Percentiles rank a stretch among this genome's conserved stretches.
Evolutionary conservation across 1,140 invertebrate species (phyloP).

Genomic region (Drosophila neocordata): DNA sequence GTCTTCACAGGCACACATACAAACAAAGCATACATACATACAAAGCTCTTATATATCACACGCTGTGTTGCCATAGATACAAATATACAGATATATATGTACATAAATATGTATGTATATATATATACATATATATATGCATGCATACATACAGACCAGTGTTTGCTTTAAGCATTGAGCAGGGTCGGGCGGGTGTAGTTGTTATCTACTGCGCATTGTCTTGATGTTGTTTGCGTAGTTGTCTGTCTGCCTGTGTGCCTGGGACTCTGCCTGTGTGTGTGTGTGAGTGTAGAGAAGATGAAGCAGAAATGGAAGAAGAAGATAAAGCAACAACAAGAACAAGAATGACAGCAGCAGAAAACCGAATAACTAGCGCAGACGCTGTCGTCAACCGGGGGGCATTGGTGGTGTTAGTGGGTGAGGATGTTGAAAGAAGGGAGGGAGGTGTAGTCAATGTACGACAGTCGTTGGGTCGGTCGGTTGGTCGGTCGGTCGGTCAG

Average conservation of each 20-base stretch:
- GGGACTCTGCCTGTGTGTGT: background rate
- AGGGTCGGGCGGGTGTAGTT: conserved; percentile 30
- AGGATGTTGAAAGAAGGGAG: conserved; percentile 23
- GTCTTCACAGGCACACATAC: conserved; percentile 49
- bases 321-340: conserved; percentile 60
- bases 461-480: background rate
- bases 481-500: conserved; percentile 18
- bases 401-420: conserved; percentile 22
- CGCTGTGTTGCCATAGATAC: conserved; percentile 73
- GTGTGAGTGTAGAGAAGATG: conserved; percentile 35
- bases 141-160: background rate
- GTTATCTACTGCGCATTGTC: conserved; percentile 80
- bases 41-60: conserved; percentile 51
- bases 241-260: conserved; percentile 44
- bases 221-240: conserved; percentile 77
- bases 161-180: background rate
- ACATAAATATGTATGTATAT: conserved; percentile 9
- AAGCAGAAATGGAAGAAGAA: conserved; percentile 57
- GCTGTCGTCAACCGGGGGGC: conserved; percentile 42
- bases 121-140: conserved; percentile 19
- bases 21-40: conserved; percentile 20
- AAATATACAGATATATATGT: conserved; percentile 34
- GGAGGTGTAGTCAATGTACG: background rate
- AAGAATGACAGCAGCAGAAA: conserved; percentile 50
- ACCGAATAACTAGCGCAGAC: conserved; percentile 74